phyloP scores from a whole-genome alignment of 2,888 invertebrate genomes.

The Mycogona germanica region DNA sequence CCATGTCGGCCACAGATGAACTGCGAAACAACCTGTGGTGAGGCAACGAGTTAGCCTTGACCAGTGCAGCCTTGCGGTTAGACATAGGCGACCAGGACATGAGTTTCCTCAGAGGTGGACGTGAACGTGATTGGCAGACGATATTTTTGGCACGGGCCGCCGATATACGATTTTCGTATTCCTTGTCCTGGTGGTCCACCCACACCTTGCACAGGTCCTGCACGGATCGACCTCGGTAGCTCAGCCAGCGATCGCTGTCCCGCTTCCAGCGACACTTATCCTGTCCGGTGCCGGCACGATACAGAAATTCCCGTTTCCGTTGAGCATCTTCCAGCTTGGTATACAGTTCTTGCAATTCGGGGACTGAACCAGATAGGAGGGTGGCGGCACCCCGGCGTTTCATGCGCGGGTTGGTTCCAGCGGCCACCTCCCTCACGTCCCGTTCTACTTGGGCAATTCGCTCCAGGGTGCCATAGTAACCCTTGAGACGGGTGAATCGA shows the following conservation, averaged over 20 bases:
- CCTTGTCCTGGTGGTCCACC: slow-evolving; percentile 7
- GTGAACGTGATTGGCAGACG: too few relatives aligned
- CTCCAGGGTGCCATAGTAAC: slow-evolving; percentile 73
- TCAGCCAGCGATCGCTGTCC: slow-evolving; percentile 55
- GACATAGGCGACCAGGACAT: neutral
- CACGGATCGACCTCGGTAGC: slow-evolving; percentile 73
- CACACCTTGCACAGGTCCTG: slow-evolving; percentile 52
- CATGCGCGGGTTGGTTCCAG: neutral
- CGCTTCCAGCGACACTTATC: slow-evolving; percentile 60
- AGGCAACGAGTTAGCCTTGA: neutral
- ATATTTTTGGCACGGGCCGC: neutral
- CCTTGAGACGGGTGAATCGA: slow-evolving; percentile 68
- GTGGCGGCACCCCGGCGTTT: too few relatives aligned
- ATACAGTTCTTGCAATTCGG: slow-evolving; percentile 61
- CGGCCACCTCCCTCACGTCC: neutral
- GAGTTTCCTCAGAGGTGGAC: neutral
- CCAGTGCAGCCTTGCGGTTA: neutral
- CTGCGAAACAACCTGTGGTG: neutral
- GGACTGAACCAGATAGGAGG: slow-evolving; percentile 11
- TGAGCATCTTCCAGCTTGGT: slow-evolving; percentile 63
- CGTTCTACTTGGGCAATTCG: slow-evolving; percentile 64
- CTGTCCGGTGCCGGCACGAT: slow-evolving; percentile 47
- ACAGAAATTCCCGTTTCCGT: slow-evolving; percentile 69
- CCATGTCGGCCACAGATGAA: slow-evolving; percentile 17
- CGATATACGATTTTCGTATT: neutral